Conservation (phyloP, 1,140 invertebrate species). For the Neodiprion lecontei region DNA sequence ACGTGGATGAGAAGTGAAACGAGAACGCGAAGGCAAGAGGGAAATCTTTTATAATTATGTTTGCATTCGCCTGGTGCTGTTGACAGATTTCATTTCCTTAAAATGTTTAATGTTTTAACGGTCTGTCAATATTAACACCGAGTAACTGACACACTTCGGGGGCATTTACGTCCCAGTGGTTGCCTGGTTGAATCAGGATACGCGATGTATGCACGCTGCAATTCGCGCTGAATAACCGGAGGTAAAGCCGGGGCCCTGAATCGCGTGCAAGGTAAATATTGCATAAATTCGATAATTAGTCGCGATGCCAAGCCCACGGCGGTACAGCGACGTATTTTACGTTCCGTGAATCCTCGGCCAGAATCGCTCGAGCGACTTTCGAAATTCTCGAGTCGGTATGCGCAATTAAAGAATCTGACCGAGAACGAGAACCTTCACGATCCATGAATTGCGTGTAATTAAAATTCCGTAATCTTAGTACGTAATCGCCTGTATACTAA, state of each 20-base stretch:
- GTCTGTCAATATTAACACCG: conserved; percentile 11
- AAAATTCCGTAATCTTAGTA: too few relatives aligned
- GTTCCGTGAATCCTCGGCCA: too few relatives aligned
- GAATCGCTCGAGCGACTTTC: too few relatives aligned
- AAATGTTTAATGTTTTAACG: conserved; percentile 6
- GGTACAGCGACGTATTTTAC: too few relatives aligned
- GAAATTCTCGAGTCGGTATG: too few relatives aligned
- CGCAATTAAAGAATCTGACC: too few relatives aligned
- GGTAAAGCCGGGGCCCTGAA: not conserved
- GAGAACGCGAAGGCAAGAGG: not conserved
- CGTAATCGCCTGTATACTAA: too few relatives aligned
- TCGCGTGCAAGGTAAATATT: not conserved
- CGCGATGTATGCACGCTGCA: not conserved
- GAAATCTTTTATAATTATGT: conserved; percentile 1
- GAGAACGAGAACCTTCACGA: too few relatives aligned
- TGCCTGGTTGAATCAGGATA: not conserved
- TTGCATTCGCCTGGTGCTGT: not conserved
- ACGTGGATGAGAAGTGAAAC: not conserved
- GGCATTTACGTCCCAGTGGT: not conserved
- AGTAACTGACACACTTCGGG: not conserved
- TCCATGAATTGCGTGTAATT: too few relatives aligned
- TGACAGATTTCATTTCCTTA: conserved; percentile 26
- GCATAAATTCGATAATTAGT: too few relatives aligned
- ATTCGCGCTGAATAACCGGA: not conserved
- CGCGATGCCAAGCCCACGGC: too few relatives aligned